These are phyloP conservation scores for Morpho achilles DNA, from an alignment of 2,888 invertebrate genomes.

Conservation along the genomic window DNA sequence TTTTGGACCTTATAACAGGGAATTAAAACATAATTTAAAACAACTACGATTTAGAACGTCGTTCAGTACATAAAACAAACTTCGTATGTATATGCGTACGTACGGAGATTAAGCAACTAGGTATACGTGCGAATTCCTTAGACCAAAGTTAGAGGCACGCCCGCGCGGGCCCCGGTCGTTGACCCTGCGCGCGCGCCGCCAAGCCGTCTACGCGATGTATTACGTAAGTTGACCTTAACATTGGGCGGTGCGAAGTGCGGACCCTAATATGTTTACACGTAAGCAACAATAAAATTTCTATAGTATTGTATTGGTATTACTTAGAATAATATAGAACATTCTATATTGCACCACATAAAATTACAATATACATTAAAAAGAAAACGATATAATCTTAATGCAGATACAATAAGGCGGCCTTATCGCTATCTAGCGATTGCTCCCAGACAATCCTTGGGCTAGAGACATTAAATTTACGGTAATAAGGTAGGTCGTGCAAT, in stretches of 20 bases:
- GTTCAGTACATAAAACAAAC: conserved; percentile 9
- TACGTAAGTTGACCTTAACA: conserved; percentile 74
- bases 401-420: too few species aligned
- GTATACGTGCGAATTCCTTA: conserved; percentile 28
- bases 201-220: conserved; percentile 68
- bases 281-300: too few species aligned
- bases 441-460: too few species aligned
- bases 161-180: conserved; percentile 70
- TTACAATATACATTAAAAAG: too few species aligned
- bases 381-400: too few species aligned
- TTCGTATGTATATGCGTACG: conserved; percentile 1
- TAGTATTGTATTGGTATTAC: too few species aligned
- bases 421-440: too few species aligned
- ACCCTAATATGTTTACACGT: conserved; percentile 17
- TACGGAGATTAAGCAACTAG: conserved; percentile 14
- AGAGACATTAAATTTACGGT: too few species aligned
- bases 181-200: conserved; percentile 66
- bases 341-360: too few species aligned
- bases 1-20: neutral
- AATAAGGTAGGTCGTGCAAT: too few species aligned
- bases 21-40: conserved; percentile 4
- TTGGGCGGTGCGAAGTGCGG: conserved; percentile 46
- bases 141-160: conserved; percentile 54
- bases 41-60: conserved; percentile 3
- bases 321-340: too few species aligned